Percentiles rank a stretch among this genome's conserved stretches.
phyloP scores from a whole-genome alignment of 92 coral and sea anemone species.

The Plumapathes pennacea region DNA sequence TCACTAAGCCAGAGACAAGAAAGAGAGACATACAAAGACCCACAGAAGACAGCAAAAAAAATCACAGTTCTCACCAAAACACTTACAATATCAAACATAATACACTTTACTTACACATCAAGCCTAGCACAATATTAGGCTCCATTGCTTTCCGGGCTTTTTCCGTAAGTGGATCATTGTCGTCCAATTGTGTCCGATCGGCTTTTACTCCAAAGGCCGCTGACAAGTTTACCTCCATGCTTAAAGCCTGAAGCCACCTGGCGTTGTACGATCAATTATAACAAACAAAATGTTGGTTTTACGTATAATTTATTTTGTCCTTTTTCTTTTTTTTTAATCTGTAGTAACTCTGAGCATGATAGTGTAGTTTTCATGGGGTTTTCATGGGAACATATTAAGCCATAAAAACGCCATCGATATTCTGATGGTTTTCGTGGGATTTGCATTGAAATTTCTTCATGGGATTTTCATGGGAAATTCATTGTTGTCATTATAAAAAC shows the following conservation, averaged over 20 bases:
- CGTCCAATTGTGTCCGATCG: constrained; percentile 48
- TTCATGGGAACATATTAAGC: too few species aligned
- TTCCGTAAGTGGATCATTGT: constrained; percentile 47
- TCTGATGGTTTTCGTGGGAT: too few species aligned
- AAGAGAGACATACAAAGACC: too few species aligned
- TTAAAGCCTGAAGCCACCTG: constrained; percentile 51
- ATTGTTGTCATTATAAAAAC: background rate
- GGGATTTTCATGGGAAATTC: too few species aligned
- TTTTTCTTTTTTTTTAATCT: too few species aligned
- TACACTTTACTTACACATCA: constrained; percentile 1
- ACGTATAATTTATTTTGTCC: too few species aligned
- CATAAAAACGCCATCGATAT: too few species aligned
- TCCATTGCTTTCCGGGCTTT: constrained; percentile 32
- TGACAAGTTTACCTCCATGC: constrained; percentile 42
- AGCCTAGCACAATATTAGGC: constrained; percentile 10
- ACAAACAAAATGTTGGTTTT: too few species aligned
- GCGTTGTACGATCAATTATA: background rate
- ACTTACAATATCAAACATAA: background rate
- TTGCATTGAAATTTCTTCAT: too few species aligned
- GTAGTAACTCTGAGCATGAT: too few species aligned
- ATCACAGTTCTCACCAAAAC: background rate
- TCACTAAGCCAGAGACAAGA: too few species aligned
- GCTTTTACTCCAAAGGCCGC: constrained; percentile 55
- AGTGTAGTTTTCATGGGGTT: too few species aligned
- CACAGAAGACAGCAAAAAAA: background rate